Evolutionary conservation across 1,140 invertebrate genomes (phyloP).

Genomic region (Antheraea mylitta): DNA sequence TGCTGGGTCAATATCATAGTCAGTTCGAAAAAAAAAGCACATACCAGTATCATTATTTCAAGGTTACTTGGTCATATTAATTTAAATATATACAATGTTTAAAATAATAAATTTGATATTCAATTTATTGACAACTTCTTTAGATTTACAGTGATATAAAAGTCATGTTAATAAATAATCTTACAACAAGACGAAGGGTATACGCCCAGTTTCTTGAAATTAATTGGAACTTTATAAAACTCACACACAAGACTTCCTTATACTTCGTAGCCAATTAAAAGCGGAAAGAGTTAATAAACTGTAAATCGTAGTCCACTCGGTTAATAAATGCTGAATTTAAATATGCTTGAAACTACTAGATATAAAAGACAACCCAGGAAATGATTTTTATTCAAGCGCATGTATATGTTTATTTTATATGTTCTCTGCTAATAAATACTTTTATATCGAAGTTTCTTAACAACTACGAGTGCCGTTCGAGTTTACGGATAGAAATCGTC

Average conservation of each 20-base stretch:
- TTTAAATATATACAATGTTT: too few relatives aligned
- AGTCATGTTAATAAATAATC: neutral
- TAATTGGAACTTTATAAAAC: neutral
- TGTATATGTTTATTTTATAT: neutral
- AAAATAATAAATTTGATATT: too few relatives aligned
- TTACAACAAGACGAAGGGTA: neutral
- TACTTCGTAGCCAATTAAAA: neutral
- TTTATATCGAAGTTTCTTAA: too few relatives aligned
- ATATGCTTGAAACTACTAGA: neutral
- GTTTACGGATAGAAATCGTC: too few relatives aligned
- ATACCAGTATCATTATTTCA: too few relatives aligned
- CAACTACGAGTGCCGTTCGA: too few relatives aligned
- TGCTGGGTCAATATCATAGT: too few relatives aligned
- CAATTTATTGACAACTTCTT: too few relatives aligned
- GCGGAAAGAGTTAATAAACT: neutral
- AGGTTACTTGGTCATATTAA: too few relatives aligned
- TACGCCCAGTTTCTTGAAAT: neutral
- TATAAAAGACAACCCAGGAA: neutral
- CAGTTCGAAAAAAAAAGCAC: too few relatives aligned
- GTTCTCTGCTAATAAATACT: neutral
- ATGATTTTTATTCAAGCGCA: neutral
- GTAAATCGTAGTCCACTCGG: neutral
- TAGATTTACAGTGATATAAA: neutral
- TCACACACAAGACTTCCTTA: neutral
- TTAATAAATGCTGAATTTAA: neutral